A percentile compares a stretch with the other conserved stretches of the same genome.
Conservation (phyloP, 2,113 vertebrate species). For the Mus spicilegus region DNA sequence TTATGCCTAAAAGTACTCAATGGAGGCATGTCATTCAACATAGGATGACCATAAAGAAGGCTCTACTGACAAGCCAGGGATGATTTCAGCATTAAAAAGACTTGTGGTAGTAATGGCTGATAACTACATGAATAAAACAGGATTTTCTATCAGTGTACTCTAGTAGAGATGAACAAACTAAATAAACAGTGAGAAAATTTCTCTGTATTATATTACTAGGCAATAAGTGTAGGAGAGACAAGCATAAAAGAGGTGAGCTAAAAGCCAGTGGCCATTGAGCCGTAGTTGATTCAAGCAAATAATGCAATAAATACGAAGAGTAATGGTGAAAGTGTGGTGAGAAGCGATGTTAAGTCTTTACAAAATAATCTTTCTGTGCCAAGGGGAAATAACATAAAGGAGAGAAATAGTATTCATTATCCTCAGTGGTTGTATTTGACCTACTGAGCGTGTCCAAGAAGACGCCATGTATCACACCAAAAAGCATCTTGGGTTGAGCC, state of each 20-base stretch:
- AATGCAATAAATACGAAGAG: background rate
- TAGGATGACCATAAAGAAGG: background rate
- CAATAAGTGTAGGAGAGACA: background rate
- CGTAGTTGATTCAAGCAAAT: background rate
- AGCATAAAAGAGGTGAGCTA: background rate
- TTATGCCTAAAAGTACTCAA: background rate
- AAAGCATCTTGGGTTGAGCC: background rate
- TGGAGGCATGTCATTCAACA: no score
- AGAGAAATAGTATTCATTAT: background rate
- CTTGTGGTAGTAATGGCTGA: no score
- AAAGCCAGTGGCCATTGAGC: background rate
- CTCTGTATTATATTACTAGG: background rate
- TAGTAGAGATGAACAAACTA: background rate
- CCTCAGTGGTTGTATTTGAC: background rate
- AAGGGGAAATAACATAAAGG: background rate
- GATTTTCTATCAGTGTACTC: no score
- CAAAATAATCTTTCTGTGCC: background rate
- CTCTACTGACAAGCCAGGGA: background rate
- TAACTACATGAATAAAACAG: no score
- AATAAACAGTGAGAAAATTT: background rate
- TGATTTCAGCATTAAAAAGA: background rate
- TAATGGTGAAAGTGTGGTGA: background rate
- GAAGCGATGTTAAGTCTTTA: background rate
- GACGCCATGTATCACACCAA: rapidly evolving
- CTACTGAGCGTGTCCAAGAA: rapidly evolving